Conservation (phyloP, 2,797 vertebrate species). For the Spinus olivaceus region DNA sequence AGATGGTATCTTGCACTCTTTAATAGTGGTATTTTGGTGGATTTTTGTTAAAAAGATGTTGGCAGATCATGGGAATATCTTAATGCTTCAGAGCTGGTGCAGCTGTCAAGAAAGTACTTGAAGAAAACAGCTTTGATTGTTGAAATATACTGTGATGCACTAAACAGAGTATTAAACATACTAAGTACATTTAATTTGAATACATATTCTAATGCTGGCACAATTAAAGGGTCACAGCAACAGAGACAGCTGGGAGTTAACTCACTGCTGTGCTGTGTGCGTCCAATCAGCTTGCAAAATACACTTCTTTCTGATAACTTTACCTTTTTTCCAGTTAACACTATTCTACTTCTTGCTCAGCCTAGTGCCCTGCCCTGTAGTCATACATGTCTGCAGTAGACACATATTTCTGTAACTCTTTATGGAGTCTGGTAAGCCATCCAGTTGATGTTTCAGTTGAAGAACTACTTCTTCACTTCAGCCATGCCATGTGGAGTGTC, state of each 20-base stretch:
- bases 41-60: background rate
- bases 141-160: background rate
- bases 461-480: background rate
- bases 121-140: background rate
- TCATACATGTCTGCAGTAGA: background rate
- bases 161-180: background rate
- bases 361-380: background rate
- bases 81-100: background rate
- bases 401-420: background rate
- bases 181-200: background rate
- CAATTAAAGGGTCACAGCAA: background rate
- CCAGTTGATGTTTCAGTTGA: background rate
- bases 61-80: background rate
- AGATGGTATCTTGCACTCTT: background rate
- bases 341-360: background rate
- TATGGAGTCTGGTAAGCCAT: background rate
- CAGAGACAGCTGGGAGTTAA: background rate
- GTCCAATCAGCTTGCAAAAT: background rate
- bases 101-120: background rate
- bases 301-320: background rate
- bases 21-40: background rate
- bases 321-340: background rate
- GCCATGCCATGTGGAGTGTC: rapidly evolving
- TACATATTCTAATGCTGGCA: background rate
- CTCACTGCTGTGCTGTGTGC: background rate